These are phyloP conservation scores for Meloe dianella DNA, from an alignment of 2,888 invertebrate genomes.

Conservation along the genomic window DNA sequence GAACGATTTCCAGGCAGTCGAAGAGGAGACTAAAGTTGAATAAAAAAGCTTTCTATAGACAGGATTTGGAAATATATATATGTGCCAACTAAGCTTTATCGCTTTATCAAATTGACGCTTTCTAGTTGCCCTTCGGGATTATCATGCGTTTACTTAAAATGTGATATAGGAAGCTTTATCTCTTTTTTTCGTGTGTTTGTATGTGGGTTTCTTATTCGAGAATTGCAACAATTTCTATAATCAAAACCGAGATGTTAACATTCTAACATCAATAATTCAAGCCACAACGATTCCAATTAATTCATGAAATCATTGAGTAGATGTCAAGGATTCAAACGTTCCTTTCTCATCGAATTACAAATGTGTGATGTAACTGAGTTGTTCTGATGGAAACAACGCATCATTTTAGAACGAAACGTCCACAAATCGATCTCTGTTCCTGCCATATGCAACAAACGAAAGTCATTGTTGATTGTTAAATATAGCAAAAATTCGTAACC, in stretches of 20 bases:
- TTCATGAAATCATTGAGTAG: neutral
- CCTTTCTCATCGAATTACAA: constrained; percentile 3
- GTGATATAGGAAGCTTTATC: too few species aligned
- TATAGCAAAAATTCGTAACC: neutral
- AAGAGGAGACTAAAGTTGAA: neutral
- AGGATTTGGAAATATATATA: neutral
- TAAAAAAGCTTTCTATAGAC: neutral
- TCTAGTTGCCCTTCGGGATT: neutral
- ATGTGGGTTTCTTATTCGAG: neutral
- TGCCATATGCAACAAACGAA: neutral
- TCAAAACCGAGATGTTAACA: neutral
- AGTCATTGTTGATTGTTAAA: neutral
- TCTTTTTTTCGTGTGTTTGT: too few species aligned
- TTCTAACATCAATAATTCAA: neutral
- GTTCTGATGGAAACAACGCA: neutral
- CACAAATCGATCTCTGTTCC: neutral
- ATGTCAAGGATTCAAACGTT: constrained; percentile 1
- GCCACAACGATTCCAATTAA: neutral
- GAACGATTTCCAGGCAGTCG: neutral
- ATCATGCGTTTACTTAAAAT: neutral
- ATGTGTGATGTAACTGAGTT: neutral
- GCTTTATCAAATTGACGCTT: neutral
- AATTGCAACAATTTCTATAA: neutral
- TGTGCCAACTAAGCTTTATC: neutral
- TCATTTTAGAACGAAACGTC: neutral